Evolutionary conservation across 92 coral and sea anemone genomes (phyloP).

Genomic region (Epizoanthus scotinus): DNA sequence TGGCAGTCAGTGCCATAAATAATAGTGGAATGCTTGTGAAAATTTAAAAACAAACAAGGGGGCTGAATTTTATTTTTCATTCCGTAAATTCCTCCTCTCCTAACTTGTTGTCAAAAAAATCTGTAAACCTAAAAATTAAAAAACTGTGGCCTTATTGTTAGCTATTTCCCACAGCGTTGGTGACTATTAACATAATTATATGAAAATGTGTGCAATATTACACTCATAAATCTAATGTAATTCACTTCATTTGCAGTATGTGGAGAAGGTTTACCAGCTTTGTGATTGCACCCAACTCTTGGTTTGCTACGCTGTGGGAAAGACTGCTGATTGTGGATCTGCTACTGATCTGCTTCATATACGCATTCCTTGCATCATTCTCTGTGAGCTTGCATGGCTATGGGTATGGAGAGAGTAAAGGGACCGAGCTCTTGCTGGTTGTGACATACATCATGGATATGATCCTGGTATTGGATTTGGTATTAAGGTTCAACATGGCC

Average conservation of each 20-base stretch:
- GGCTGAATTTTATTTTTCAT: no score
- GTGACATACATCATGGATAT: constrained; percentile 73
- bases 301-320: constrained; percentile 69
- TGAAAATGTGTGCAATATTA: no score
- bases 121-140: no score
- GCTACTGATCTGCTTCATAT: constrained; percentile 60
- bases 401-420: constrained; percentile 69
- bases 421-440: constrained; percentile 35
- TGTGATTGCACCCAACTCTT: constrained; percentile 72
- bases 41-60: no score
- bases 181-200: no score
- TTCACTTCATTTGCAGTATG: constrained; percentile 1
- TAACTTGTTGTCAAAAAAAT: no score
- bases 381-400: constrained; percentile 71
- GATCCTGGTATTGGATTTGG: constrained; percentile 62
- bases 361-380: constrained; percentile 81
- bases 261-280: constrained; percentile 34
- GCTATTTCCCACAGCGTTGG: no score
- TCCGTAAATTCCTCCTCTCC: no score
- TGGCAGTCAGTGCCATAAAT: no score
- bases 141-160: no score
- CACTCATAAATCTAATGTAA: no score
- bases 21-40: no score
- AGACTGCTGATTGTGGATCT: constrained; percentile 66
- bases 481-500: constrained; percentile 82